Percentiles rank a stretch among this genome's conserved stretches.
phyloP scores from a whole-genome alignment of 2,113 vertebrate genomes.

The western clawed frog (Xenopus tropicalis) region UCB_Xtro_10.0 CM004449.2:44784501-44785000 shows the following conservation, averaged over 20 bases:
- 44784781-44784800: background rate
- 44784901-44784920: too few species aligned
- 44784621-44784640: background rate
- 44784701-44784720: background rate
- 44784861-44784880: too few species aligned
- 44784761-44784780: too few species aligned
- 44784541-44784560: background rate
- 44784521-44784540: slow-evolving; percentile 1
- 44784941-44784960: too few species aligned
- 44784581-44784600: slow-evolving; percentile 3
- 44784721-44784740: background rate
- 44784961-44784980: too few species aligned
- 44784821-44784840: background rate
- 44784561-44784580: slow-evolving; percentile 14
- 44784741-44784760: background rate
- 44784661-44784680: background rate
- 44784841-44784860: too few species aligned
- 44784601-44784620: background rate
- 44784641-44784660: background rate
- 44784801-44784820: background rate
- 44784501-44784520: slow-evolving; percentile 8
- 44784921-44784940: too few species aligned
- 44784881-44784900: too few species aligned
- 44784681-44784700: background rate
- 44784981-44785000: too few species aligned